Percentiles rank a stretch among this genome's conserved stretches.
These are phyloP conservation scores for Pammene fasciana DNA, from an alignment of 2,888 invertebrate species.

Conservation along the genomic window DNA sequence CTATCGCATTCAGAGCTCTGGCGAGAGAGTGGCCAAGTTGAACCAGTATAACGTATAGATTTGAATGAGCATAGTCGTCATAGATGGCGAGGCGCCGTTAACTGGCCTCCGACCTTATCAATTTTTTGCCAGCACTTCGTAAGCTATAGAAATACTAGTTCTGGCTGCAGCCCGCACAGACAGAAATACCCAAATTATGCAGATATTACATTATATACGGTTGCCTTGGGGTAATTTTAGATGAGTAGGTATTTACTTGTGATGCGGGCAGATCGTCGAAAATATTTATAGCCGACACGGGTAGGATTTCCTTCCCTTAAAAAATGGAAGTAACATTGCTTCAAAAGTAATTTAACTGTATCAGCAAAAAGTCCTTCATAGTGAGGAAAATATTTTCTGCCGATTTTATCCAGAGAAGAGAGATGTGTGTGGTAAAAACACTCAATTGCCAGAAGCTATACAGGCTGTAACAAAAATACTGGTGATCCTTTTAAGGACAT, in stretches of 20 bases:
- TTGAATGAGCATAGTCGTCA: not conserved
- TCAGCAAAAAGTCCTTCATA: not conserved
- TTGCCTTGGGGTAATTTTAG: constrained; percentile 75
- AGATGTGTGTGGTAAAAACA: no score
- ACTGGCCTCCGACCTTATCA: not conserved
- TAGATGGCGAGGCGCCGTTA: not conserved
- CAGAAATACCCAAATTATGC: constrained; percentile 69
- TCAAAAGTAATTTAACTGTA: not conserved
- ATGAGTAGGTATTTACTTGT: constrained; percentile 61
- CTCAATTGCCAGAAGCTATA: no score
- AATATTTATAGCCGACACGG: constrained; percentile 50
- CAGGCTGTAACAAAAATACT: no score
- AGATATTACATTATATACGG: constrained; percentile 68
- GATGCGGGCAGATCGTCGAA: constrained; percentile 53
- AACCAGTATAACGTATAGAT: not conserved
- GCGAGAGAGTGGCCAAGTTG: not conserved
- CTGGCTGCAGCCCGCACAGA: constrained; percentile 49
- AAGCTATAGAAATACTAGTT: not conserved
- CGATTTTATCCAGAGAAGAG: no score
- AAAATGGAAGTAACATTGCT: not conserved
- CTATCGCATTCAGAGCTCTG: not conserved
- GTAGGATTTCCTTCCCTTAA: not conserved
- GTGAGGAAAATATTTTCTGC: no score
- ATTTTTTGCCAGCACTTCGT: not conserved
- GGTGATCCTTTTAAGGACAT: no score